phyloP scores from a whole-genome alignment of 35 echinoderm and acorn worm genomes.

The Apostichopus californicus region DNA sequence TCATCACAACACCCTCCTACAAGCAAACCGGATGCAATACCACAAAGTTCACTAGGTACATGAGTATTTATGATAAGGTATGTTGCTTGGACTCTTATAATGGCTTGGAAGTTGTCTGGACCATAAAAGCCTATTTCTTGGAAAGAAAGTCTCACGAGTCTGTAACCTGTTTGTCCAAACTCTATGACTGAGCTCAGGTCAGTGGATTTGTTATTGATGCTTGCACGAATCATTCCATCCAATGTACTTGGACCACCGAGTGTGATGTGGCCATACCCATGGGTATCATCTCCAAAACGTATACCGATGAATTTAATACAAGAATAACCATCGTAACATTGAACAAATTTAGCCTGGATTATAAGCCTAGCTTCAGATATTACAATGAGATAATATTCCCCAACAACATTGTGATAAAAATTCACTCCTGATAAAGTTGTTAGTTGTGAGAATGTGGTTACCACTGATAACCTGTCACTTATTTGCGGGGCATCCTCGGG shows the following conservation, averaged over 20 bases:
- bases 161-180: slow-evolving; percentile 78
- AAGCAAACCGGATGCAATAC: slow-evolving; percentile 68
- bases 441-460: slow-evolving; percentile 74
- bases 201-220: slow-evolving; percentile 52
- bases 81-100: slow-evolving; percentile 63
- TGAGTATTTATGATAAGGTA: slow-evolving; percentile 68
- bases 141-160: slow-evolving; percentile 68
- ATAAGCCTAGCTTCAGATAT: slow-evolving; percentile 50
- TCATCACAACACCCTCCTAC: slow-evolving; percentile 78
- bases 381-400: slow-evolving; percentile 74
- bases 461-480: slow-evolving; percentile 29
- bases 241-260: slow-evolving; percentile 45
- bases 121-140: slow-evolving; percentile 70
- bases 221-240: slow-evolving; percentile 47
- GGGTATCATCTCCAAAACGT: slow-evolving; percentile 61
- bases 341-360: slow-evolving; percentile 84
- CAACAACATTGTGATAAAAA: slow-evolving; percentile 61
- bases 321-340: slow-evolving; percentile 65
- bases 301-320: slow-evolving; percentile 82
- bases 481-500: background rate
- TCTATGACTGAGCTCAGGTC: slow-evolving; percentile 47
- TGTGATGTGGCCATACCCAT: slow-evolving; percentile 65
- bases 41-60: slow-evolving; percentile 63
- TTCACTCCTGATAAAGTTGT: slow-evolving; percentile 77
- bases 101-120: slow-evolving; percentile 66